Conservation (phyloP, 35 echinoderm and acorn worm genomes). For the Holothuria glaberrima region DNA sequence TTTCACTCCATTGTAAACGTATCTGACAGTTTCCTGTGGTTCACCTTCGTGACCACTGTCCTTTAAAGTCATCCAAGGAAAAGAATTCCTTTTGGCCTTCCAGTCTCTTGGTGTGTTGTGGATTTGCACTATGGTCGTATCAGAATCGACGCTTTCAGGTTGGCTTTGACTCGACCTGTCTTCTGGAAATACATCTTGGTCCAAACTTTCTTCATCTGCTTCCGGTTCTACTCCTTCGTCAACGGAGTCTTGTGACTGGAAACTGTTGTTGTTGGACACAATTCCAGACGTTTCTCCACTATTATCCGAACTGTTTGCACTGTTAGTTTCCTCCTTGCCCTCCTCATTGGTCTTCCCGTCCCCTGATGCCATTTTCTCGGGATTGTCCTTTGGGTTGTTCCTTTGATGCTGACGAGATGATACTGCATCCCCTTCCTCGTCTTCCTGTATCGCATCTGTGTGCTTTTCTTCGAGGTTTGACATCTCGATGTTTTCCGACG, state of each 20-base stretch:
- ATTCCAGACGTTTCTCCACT: constrained; percentile 92
- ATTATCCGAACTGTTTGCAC: constrained; percentile 57
- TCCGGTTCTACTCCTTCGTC: constrained; percentile 64
- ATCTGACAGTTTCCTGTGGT: constrained; percentile 5
- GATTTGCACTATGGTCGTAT: neutral
- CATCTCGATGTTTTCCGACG: neutral
- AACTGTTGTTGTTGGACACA: constrained; percentile 92
- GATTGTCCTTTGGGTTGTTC: neutral
- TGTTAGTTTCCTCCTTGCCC: constrained; percentile 51
- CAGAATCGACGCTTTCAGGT: neutral
- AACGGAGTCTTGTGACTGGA: constrained; percentile 95
- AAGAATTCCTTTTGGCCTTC: constrained; percentile 48
- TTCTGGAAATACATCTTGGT: neutral
- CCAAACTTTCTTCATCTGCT: neutral
- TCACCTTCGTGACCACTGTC: constrained; percentile 41
- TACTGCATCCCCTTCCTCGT: neutral
- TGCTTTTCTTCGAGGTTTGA: neutral
- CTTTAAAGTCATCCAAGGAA: constrained; percentile 46
- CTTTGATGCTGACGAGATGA: constrained; percentile 4
- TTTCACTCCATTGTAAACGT: constrained; percentile 42
- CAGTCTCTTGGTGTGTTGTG: constrained; percentile 27
- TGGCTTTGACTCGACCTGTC: neutral
- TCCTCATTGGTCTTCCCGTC: constrained; percentile 19
- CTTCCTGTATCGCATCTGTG: neutral
- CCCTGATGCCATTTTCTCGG: neutral